These are phyloP conservation scores for Diplodus sargus DNA, from an alignment of 2,797 vertebrate genomes.

Conservation along the genomic window DNA sequence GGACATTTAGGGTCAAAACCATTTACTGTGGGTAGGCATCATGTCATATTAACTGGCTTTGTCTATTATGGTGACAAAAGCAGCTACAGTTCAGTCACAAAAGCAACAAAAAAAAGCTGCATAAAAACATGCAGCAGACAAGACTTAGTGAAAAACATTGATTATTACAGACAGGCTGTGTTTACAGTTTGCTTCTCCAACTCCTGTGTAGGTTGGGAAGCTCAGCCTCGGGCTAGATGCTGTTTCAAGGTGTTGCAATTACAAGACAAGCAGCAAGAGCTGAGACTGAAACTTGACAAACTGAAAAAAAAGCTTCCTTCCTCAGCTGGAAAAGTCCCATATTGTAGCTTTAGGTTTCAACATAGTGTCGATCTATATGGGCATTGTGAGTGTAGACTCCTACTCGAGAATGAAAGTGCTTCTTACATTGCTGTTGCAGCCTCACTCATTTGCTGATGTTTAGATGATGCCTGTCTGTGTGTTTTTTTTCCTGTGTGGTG, in stretches of 20 bases:
- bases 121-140: conserved; percentile 4
- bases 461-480: conserved; percentile 47
- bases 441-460: conserved; percentile 55
- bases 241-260: conserved; percentile 31
- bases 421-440: conserved; percentile 33
- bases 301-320: conserved; percentile 38
- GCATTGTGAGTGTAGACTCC: conserved; percentile 40
- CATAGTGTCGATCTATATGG: conserved; percentile 52
- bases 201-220: not conserved
- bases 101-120: not conserved
- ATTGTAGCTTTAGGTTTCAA: conserved; percentile 37
- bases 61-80: not conserved
- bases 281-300: conserved; percentile 33
- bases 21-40: not conserved
- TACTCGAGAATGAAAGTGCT: conserved; percentile 49
- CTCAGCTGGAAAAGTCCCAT: conserved; percentile 32
- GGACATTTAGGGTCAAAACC: not conserved
- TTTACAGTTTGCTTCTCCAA: conserved; percentile 20
- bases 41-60: not conserved
- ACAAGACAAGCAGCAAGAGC: conserved; percentile 26
- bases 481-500: conserved; percentile 60
- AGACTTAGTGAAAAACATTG: not conserved
- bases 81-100: not conserved
- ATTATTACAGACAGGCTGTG: not conserved
- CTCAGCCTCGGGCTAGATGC: conserved; percentile 28